Evolutionary conservation across 2,797 vertebrate species (phyloP).

Genomic region (Rhinoraja longicauda): DNA sequence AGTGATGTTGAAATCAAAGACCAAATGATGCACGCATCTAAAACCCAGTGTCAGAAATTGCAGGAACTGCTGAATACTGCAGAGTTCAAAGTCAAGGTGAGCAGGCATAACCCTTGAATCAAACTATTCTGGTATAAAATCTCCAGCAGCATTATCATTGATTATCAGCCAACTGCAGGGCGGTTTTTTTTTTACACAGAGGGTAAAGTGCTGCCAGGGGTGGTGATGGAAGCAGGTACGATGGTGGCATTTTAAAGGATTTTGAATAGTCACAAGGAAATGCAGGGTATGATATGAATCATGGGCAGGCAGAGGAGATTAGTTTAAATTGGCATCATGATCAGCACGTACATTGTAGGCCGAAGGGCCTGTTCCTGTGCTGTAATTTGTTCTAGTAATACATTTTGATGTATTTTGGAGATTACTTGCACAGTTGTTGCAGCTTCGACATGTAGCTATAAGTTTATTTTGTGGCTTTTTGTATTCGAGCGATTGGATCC

Average conservation of each 20-base stretch:
- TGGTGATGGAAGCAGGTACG: no score
- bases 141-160: background rate
- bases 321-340: no score
- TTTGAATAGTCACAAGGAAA: no score
- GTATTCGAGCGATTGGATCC: no score
- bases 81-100: conserved; percentile 21
- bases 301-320: no score
- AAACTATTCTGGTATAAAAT: background rate
- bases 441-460: background rate
- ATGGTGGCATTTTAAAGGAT: no score
- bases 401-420: background rate
- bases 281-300: no score
- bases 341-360: no score
- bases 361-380: no score
- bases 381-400: background rate
- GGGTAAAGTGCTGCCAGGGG: no score
- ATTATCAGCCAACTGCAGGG: no score
- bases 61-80: conserved; percentile 57
- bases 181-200: no score
- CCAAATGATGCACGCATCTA: conserved; percentile 72
- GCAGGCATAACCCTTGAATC: background rate
- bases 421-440: background rate
- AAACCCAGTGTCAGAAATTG: conserved; percentile 73
- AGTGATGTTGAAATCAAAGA: conserved; percentile 72
- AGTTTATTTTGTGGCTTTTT: background rate